These are phyloP conservation scores for Pristis pectinata DNA, from an alignment of 2,797 vertebrate species.

Conservation along the genomic window DNA sequence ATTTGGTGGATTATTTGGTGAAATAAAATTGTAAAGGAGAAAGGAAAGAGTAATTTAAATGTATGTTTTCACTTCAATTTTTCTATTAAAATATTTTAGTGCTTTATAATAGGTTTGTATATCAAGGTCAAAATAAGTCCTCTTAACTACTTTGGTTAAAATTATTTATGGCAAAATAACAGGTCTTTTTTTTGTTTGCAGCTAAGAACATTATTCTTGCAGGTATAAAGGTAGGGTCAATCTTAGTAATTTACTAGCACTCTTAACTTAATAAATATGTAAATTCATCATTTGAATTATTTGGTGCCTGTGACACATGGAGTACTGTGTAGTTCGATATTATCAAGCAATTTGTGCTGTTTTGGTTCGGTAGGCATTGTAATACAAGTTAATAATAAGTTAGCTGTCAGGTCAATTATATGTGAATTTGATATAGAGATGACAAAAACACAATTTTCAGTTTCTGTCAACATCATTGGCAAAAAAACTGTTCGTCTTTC, in stretches of 20 bases:
- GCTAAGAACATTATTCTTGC: constrained; percentile 96
- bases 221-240: constrained; percentile 79
- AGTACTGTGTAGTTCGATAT: neutral
- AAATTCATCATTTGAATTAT: neutral
- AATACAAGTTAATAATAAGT: neutral
- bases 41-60: neutral
- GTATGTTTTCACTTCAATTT: neutral
- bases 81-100: neutral
- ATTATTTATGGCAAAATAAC: neutral
- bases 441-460: neutral
- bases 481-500: neutral
- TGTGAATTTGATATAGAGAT: neutral
- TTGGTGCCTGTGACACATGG: neutral
- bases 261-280: neutral
- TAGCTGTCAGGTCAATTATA: neutral
- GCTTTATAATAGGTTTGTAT: neutral
- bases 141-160: neutral
- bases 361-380: neutral
- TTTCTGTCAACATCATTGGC: neutral
- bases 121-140: neutral
- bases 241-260: constrained; percentile 30
- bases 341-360: neutral
- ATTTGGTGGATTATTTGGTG: neutral
- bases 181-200: constrained; percentile 50
- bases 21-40: no score